phyloP scores from a whole-genome alignment of 2,888 invertebrate species.

The Bruchidius siliquastri region DNA sequence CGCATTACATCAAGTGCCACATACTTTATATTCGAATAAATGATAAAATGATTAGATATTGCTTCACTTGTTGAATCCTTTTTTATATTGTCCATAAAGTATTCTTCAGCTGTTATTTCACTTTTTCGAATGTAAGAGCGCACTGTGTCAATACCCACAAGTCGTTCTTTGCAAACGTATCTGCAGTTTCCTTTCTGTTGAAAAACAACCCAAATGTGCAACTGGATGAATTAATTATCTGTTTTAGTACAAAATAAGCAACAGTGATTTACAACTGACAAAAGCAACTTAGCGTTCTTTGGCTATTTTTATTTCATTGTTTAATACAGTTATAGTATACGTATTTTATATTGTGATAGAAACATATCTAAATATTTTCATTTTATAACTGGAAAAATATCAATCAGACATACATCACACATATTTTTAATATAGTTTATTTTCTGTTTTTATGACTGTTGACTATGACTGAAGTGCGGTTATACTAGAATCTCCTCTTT shows the following conservation, averaged over 20 bases:
- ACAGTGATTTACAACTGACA: slow-evolving; percentile 42
- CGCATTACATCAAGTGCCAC: no score
- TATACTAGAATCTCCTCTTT: slow-evolving; percentile 1
- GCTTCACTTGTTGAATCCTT: no score
- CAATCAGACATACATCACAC: slow-evolving; percentile 39
- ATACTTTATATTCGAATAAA: no score
- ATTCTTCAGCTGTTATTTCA: no score
- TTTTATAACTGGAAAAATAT: slow-evolving; percentile 46
- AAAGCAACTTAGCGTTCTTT: slow-evolving; percentile 35
- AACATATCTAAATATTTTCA: slow-evolving; percentile 45
- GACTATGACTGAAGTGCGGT: slow-evolving; percentile 25
- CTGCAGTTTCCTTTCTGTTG: neutral
- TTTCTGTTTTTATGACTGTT: slow-evolving; percentile 40
- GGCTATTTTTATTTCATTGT: slow-evolving; percentile 18
- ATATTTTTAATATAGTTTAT: slow-evolving; percentile 35
- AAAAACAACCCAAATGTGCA: slow-evolving; percentile 22
- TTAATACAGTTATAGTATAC: slow-evolving; percentile 33
- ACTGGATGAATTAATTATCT: slow-evolving; percentile 21
- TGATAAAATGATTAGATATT: no score
- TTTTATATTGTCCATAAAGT: no score
- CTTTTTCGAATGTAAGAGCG: neutral
- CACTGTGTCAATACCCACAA: neutral
- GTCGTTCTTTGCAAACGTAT: neutral
- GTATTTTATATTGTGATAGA: slow-evolving; percentile 42
- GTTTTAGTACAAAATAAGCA: slow-evolving; percentile 32